These are phyloP conservation scores for Eupithecia subfuscata DNA, from an alignment of 2,888 invertebrate species.

Conservation along the genomic window DNA sequence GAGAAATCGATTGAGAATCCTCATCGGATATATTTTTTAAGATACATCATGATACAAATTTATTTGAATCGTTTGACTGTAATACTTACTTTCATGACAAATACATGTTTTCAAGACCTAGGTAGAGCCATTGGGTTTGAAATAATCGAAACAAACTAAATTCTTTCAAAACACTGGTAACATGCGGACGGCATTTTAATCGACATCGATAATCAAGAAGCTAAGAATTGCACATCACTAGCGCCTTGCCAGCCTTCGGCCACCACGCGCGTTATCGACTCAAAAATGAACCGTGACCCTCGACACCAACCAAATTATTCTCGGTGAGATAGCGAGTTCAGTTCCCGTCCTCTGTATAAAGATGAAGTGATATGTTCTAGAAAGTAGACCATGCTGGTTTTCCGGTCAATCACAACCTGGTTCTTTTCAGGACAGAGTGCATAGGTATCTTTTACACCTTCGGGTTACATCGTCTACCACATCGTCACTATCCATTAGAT, in stretches of 20 bases:
- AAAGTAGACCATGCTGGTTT: conserved; percentile 14
- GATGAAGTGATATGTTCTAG: conserved; percentile 46
- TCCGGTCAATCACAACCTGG: no score
- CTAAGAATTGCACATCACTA: conserved; percentile 56
- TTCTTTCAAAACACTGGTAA: background rate
- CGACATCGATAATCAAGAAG: conserved; percentile 36
- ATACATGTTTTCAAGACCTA: background rate
- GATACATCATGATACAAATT: no score
- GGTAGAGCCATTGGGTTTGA: no score
- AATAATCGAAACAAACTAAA: background rate
- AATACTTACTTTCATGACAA: no score
- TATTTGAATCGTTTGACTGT: no score
- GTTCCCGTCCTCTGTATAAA: conserved; percentile 55
- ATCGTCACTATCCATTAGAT: no score
- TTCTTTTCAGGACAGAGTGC: no score
- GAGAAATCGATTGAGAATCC: no score
- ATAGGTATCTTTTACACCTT: no score
- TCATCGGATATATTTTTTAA: no score
- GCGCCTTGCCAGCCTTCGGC: conserved; percentile 63
- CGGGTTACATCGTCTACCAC: no score
- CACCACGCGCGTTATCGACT: conserved; percentile 79
- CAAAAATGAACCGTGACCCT: conserved; percentile 72
- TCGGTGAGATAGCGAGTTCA: conserved; percentile 62
- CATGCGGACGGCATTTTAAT: background rate
- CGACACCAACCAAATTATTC: conserved; percentile 46